Evolutionary conservation across 2,113 vertebrate species (phyloP), one percentile per base, ranked within the genome.

Genomic region (Platanista minor): DNA sequence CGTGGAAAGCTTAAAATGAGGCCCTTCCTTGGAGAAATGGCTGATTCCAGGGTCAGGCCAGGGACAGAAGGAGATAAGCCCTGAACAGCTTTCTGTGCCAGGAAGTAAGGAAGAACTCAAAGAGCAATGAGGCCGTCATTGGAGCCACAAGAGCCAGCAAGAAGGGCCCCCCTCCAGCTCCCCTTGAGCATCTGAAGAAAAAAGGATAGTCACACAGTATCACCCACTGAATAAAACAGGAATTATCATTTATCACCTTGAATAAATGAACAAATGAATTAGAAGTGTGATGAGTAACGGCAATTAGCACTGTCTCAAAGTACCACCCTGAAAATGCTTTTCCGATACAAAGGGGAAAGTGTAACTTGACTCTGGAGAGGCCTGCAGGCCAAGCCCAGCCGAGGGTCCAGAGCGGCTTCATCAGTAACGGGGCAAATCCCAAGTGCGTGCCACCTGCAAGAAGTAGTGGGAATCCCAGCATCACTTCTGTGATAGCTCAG

Each of bases 391-490:
- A 0, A 43, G 33, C 36, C 71, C 36, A 2, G 29, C 3, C 3
- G 1, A 64, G 18, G 46, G 27, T 10, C 27, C 43, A 0, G 2
- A 46, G 8, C 23, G 8, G 3, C 2, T 25, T 49, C 43, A 3
- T 11, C 25, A 33, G n/a, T 1, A 7, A 6, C 1, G 21, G 27
- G 2, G 25, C 18, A 25, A 33, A 74, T 14, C 46, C n/a, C 10
- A n/a, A 49, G 29, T 31, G 3, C 1, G 0, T 0, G 41, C 29
- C 61, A 3, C 81, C 59, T 20, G 21, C 0, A 0, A 41, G 72
- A 33, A 0, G 18, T 11, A 0, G 6, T 2, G 0, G 4, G 29
- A 27, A 46, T 29, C n/a, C 29, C 77, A 36, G 36, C 29, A 1
- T 12, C 5, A 0, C 64, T 31, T 54, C 62, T 1, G 21, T 8